Conservation (phyloP, 2,888 invertebrate species). For the Heliconius cydno region DNA sequence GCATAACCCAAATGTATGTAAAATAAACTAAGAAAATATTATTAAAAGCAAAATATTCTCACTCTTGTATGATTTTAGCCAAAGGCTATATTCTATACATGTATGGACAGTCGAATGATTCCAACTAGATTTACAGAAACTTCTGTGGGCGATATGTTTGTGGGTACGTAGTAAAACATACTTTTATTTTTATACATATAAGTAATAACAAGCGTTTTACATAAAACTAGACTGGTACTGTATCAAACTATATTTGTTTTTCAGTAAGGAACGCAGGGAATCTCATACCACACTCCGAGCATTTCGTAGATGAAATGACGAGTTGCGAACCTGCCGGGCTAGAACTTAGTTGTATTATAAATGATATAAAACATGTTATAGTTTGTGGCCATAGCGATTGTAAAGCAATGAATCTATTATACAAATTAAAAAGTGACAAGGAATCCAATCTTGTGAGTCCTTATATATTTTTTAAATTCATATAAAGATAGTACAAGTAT, state of each 20-base stretch:
- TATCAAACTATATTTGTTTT: conserved; percentile 54
- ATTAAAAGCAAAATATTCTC: neutral
- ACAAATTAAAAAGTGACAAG: conserved; percentile 90
- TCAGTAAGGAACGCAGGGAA: conserved; percentile 98
- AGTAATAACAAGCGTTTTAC: neutral
- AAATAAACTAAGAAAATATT: neutral
- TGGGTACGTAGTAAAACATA: conserved; percentile 84
- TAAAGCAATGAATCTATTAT: conserved; percentile 97
- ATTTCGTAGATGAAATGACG: conserved; percentile 92
- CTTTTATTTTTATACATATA: neutral
- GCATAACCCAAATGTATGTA: neutral
- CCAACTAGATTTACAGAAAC: conserved; percentile 97
- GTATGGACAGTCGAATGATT: conserved; percentile 99
- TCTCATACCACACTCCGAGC: conserved; percentile 95
- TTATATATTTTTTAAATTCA: conserved; percentile 28
- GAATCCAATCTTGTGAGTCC: conserved; percentile 82
- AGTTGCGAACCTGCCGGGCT: conserved; percentile 98
- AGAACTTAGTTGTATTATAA: conserved; percentile 96
- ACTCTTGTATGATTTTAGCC: conserved; percentile 86
- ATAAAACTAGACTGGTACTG: conserved; percentile 9
- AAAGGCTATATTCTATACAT: conserved; percentile 98
- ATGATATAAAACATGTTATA: conserved; percentile 95
- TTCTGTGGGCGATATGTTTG: conserved; percentile 98
- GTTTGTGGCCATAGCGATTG: conserved; percentile 99
- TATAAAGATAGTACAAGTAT: neutral